Conservation (phyloP, 2,888 invertebrate species). For the Amorpha juglandis region DNA sequence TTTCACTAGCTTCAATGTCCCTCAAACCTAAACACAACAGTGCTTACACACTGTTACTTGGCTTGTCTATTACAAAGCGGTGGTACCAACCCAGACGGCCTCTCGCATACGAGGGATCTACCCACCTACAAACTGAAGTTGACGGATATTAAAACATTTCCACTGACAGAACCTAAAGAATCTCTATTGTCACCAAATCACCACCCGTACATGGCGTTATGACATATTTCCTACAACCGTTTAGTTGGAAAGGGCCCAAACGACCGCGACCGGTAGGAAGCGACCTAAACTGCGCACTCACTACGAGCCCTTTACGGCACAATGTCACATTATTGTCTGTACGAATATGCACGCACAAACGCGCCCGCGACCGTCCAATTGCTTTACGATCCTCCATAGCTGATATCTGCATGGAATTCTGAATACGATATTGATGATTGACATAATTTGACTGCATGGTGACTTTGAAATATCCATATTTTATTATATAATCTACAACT, state of each 20-base stretch:
- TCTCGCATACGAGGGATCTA: too few relatives aligned
- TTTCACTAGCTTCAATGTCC: too few relatives aligned
- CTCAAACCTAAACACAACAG: too few relatives aligned
- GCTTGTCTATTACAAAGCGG: too few relatives aligned
- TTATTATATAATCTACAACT: too few relatives aligned
- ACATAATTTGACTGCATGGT: neutral
- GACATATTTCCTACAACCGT: slow-evolving; percentile 11
- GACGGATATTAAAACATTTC: neutral
- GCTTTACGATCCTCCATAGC: neutral
- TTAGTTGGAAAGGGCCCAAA: slow-evolving; percentile 14
- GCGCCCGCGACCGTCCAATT: neutral
- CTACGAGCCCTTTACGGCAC: slow-evolving; percentile 20
- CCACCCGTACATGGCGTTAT: slow-evolving; percentile 1
- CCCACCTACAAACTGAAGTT: too few relatives aligned
- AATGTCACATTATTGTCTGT: slow-evolving; percentile 17
- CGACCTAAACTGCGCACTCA: slow-evolving; percentile 1
- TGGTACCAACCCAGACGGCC: too few relatives aligned
- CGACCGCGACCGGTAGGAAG: slow-evolving; percentile 8
- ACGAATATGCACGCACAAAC: slow-evolving; percentile 13
- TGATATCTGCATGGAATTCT: neutral
- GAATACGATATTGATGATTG: neutral
- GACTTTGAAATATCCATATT: neutral
- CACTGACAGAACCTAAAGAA: neutral
- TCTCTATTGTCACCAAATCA: neutral
- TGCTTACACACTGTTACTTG: too few relatives aligned